Evolutionary conservation across 2,888 invertebrate species (phyloP), one percentile per base, ranked within the genome.

Genomic region (Lypha dubia): DNA sequence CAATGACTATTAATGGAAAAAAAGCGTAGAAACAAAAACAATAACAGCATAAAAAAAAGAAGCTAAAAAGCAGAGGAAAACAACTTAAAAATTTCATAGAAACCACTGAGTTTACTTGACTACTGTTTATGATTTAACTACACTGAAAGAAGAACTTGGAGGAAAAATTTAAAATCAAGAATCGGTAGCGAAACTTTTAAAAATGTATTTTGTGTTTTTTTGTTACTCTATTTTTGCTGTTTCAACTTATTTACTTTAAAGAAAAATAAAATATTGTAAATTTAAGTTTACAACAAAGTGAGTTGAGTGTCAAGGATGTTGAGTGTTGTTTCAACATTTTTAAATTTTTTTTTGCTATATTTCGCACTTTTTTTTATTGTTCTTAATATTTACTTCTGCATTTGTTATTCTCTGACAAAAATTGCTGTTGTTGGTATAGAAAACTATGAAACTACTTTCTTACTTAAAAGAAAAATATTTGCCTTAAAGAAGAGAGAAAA

Each of bases 1-100:
- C 32, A n/a, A 53, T 44, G 79, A 60, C 76, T 44, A 32, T 49
- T 60, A 76, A 58, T 58, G 58, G 35, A 35, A n/a, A n/a, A n/a
- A n/a, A 49, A 75, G 49, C 46, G 41, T 46, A 75, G 38, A 67
- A 53, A 13, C 9, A 62, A 51, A 13, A 56, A 63, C 8, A 46
- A 6, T 22, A 22, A 63, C 24, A 63, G 8, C 17, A 32, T 32
- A 32, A 32, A 17, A 8, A 1, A 35, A 17, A 0, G 17, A 28
- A n/a, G 24, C 1, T 7, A 38, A 53, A 24, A 75, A 32, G n/a
- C 22, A 15, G 6, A 20, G 15, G 5, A 51, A 28, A 51, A 28
- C 74, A 63, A 53, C 41, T 44, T 65, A 15, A 53, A 74, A 53
- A 20, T 65, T 65, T 75, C 44, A 44, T 44, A 53, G 53, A n/a